A percentile compares a stretch with the other conserved stretches of the same genome.
Conservation (phyloP, 2,888 invertebrate genomes). For the Hypselothyrea guttata region DNA sequence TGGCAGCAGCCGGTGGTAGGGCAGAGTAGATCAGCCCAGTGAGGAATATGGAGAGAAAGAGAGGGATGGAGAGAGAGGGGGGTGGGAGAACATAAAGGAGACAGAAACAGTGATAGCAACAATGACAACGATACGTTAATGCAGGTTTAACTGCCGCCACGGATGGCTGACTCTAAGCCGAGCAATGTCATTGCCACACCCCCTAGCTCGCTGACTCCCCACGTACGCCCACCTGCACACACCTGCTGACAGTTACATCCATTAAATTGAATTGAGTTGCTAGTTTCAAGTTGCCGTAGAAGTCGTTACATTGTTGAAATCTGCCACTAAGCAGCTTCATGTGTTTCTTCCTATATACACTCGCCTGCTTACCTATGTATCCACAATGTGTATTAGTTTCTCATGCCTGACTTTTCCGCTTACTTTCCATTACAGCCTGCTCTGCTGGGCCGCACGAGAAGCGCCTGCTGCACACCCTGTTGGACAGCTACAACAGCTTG, state of each 20-base stretch:
- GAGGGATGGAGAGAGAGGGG: not conserved
- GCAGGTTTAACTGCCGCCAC: constrained; percentile 59
- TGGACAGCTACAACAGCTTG: constrained; percentile 96
- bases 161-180: constrained; percentile 38
- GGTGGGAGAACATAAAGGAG: not conserved
- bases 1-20: constrained; percentile 50
- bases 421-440: constrained; percentile 85
- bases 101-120: constrained; percentile 39
- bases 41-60: too few relatives aligned
- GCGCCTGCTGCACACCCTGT: constrained; percentile 92
- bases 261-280: constrained; percentile 41
- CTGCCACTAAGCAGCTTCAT: constrained; percentile 1
- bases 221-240: not conserved
- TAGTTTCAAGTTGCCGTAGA: constrained; percentile 31
- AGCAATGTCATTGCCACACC: constrained; percentile 30
- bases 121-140: constrained; percentile 61
- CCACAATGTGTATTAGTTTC: constrained; percentile 1
- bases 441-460: constrained; percentile 95
- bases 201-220: constrained; percentile 1
- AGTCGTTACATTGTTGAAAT: constrained; percentile 27
- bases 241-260: not conserved
- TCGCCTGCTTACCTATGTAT: not conserved
- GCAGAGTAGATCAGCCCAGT: not conserved
- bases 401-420: not conserved
- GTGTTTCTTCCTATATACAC: not conserved